A percentile compares a stretch with the other conserved stretches of the same genome.
These are phyloP conservation scores for Pseudomyrmex dendroicus DNA, from an alignment of 1,140 invertebrate species.

Conservation along the genomic window DNA sequence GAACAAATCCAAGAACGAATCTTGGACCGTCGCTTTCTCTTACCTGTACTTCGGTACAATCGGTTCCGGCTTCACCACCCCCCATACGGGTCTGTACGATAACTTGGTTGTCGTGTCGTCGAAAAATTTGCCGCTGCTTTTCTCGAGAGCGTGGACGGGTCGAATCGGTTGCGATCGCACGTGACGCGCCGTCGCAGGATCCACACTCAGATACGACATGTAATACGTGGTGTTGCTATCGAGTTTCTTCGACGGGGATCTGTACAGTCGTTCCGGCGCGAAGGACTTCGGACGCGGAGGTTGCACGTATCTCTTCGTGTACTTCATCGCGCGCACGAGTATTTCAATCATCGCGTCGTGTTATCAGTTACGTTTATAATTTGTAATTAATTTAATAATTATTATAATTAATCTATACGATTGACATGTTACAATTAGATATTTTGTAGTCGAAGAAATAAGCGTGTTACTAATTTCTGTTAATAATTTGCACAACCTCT, in stretches of 20 bases:
- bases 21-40: neutral
- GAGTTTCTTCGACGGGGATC: slow-evolving; percentile 84
- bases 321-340: slow-evolving; percentile 61
- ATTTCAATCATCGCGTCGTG: slow-evolving; percentile 3
- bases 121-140: slow-evolving; percentile 75
- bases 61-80: slow-evolving; percentile 74
- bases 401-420: too few relatives aligned
- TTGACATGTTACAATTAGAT: too few relatives aligned
- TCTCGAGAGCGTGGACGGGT: slow-evolving; percentile 78
- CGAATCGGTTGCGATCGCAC: slow-evolving; percentile 77
- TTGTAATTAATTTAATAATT: neutral
- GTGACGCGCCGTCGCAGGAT: slow-evolving; percentile 70
- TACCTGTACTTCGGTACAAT: slow-evolving; percentile 78
- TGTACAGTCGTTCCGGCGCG: slow-evolving; percentile 84
- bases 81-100: slow-evolving; percentile 77
- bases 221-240: slow-evolving; percentile 87
- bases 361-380: neutral
- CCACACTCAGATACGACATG: slow-evolving; percentile 85
- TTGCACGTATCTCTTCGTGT: slow-evolving; percentile 86
- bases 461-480: too few relatives aligned
- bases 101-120: slow-evolving; percentile 78
- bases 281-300: slow-evolving; percentile 85
- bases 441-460: too few relatives aligned
- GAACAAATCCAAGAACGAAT: neutral
- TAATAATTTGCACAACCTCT: neutral